These are phyloP conservation scores for Pelusios castaneus DNA, from an alignment of 2,113 vertebrate genomes.

Conservation along the genomic window DNA sequence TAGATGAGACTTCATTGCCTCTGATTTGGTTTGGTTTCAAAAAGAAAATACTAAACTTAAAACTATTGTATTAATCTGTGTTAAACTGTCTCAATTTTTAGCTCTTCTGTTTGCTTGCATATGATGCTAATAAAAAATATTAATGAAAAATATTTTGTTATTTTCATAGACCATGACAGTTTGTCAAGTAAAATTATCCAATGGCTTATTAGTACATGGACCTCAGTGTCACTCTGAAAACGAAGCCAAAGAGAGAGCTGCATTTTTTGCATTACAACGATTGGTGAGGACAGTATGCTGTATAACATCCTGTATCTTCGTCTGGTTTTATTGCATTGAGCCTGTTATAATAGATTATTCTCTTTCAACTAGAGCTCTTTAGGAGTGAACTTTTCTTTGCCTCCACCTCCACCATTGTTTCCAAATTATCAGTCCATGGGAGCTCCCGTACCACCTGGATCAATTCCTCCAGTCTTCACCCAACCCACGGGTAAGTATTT, in stretches of 20 bases:
- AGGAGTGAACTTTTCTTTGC: slow-evolving; percentile 86
- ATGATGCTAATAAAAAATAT: neutral
- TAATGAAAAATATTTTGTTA: neutral
- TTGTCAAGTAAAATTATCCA: slow-evolving; percentile 94
- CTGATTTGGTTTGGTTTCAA: neutral
- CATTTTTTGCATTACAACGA: slow-evolving; percentile 90
- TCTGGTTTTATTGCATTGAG: neutral
- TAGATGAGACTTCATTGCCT: neutral
- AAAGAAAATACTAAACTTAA: neutral
- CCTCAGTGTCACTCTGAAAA: slow-evolving; percentile 92
- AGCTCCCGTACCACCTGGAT: slow-evolving; percentile 77
- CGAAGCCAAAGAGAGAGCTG: slow-evolving; percentile 95
- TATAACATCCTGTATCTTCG: neutral
- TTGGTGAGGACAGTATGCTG: slow-evolving; percentile 80
- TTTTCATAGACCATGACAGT: slow-evolving; percentile 85
- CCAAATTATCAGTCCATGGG: slow-evolving; percentile 83
- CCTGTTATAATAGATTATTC: slow-evolving; percentile 12
- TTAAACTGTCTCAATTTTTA: neutral
- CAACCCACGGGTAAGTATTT: slow-evolving; percentile 78
- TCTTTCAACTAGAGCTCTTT: slow-evolving; percentile 82
- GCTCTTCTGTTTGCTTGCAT: neutral
- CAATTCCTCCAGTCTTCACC: slow-evolving; percentile 81
- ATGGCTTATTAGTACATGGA: slow-evolving; percentile 89
- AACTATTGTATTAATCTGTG: neutral
- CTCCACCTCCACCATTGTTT: slow-evolving; percentile 84